Base-by-base conservation (phyloP, 2,113 vertebrate genomes). In the Panthera tigris region DNA sequence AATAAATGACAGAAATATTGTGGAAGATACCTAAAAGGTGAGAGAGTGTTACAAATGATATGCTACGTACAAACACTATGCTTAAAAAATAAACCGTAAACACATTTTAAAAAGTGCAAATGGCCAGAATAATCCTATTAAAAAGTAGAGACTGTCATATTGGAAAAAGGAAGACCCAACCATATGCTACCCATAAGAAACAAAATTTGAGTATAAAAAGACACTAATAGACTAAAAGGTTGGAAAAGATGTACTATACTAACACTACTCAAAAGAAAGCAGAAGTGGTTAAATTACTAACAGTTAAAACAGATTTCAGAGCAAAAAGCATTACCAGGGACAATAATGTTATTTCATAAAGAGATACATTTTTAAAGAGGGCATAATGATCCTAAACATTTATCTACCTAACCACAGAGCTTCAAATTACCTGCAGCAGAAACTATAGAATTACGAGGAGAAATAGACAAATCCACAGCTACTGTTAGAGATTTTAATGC, bases 221-320 rank as follows among this genome's bases (percentile, higher is more conserved):
- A 95, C 13, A 88, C 66, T 88, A 92, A 79, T n/a, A 41, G n/a
- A 73, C 23, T 65, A 81, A 87, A 86, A 81, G n/a, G n/a, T 36
- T 81, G 7, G 45, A 48, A 93, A 84, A 76, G 68, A 95, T 76
- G 90, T 19, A 36, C n/a, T 48, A 55, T 68, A 86, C 3, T 25
- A 93, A 76, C 21, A 68, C 57, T n/a, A 90, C 68, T 68, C 45
- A 55, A 61, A 78, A 95, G 39, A 89, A 69, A 61, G 39, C 76
- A 89, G 7, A 95, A 23, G 23, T 74, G 19, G 86, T 52, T 74
- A 52, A 33, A 83, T 33, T 85, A 85, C 48, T 68, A 91, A 18
- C 29, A 68, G 23, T 25, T 48, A 71, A 84, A 65, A 48, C 3
- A 69, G 23, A 61, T 23, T 95, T 61, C 31, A 69, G 25, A 71